Percentiles rank a stretch among this genome's conserved stretches.
Conservation (phyloP, 2,113 vertebrate genomes). For the Anolis carolinensis region DNA sequence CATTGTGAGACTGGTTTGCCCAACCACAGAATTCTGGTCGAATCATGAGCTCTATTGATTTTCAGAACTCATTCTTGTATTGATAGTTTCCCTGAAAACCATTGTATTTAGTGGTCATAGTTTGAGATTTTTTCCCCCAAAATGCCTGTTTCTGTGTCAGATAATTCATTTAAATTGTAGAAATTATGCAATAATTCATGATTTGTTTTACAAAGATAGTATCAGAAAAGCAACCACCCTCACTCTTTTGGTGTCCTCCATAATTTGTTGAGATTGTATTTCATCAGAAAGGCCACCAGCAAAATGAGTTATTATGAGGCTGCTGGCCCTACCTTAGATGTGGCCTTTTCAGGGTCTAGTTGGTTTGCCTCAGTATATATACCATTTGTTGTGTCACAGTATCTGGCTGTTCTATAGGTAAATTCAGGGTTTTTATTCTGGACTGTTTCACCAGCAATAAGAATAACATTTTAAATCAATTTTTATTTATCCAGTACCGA, state of each 20-base stretch:
- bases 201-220: background rate
- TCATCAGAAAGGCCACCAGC: conserved; percentile 26
- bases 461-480: conserved; percentile 6
- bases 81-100: background rate
- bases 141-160: conserved; percentile 25
- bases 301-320: conserved; percentile 1
- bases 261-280: background rate
- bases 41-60: conserved; percentile 20
- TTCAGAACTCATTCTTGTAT: conserved; percentile 22
- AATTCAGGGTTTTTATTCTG: conserved; percentile 35
- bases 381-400: background rate
- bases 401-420: conserved; percentile 29
- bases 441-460: conserved; percentile 34
- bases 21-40: background rate
- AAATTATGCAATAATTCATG: conserved; percentile 14
- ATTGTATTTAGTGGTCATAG: background rate
- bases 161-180: conserved; percentile 27
- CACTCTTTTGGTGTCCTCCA: background rate
- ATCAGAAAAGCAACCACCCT: background rate
- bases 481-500: conserved; percentile 44
- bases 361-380: background rate
- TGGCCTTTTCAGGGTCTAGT: background rate
- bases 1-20: background rate
- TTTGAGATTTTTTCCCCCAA: background rate
- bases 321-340: rapidly evolving